These are phyloP conservation scores for Cotesia chilonis DNA, from an alignment of 1,140 invertebrate genomes.

Conservation along the genomic window DNA sequence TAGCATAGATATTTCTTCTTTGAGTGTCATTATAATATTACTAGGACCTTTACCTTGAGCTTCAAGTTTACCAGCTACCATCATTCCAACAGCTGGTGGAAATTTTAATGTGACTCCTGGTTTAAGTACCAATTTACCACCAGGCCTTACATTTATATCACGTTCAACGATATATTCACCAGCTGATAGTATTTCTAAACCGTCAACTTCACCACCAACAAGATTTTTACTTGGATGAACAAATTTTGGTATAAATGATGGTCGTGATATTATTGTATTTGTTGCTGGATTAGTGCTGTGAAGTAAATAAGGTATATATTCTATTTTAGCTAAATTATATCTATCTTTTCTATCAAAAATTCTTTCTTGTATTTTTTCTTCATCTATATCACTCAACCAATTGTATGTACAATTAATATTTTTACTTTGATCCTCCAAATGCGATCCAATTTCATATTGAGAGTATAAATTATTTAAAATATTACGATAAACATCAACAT, in stretches of 20 bases:
- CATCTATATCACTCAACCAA: constrained; percentile 86
- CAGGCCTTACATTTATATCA: constrained; percentile 91
- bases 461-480: constrained; percentile 91
- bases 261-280: constrained; percentile 76
- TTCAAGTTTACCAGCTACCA: constrained; percentile 91
- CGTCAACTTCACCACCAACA: constrained; percentile 90
- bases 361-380: constrained; percentile 80
- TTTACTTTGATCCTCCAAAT: constrained; percentile 92
- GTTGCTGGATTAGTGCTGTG: constrained; percentile 85
- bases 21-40: constrained; percentile 80
- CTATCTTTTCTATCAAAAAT: constrained; percentile 91
- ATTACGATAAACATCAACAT: constrained; percentile 90
- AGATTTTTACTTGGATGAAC: constrained; percentile 71
- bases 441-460: constrained; percentile 93
- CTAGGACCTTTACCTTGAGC: constrained; percentile 79
- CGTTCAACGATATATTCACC: constrained; percentile 87
- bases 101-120: constrained; percentile 88
- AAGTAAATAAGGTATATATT: constrained; percentile 85
- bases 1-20: constrained; percentile 73
- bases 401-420: constrained; percentile 94
- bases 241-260: constrained; percentile 81
- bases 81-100: constrained; percentile 92
- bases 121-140: constrained; percentile 84
- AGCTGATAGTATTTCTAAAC: constrained; percentile 77
- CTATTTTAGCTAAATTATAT: constrained; percentile 89